These are phyloP conservation scores for Cyphomyrus plagiostoma DNA, from an alignment of 2,113 vertebrate genomes.

Conservation along the genomic window DNA sequence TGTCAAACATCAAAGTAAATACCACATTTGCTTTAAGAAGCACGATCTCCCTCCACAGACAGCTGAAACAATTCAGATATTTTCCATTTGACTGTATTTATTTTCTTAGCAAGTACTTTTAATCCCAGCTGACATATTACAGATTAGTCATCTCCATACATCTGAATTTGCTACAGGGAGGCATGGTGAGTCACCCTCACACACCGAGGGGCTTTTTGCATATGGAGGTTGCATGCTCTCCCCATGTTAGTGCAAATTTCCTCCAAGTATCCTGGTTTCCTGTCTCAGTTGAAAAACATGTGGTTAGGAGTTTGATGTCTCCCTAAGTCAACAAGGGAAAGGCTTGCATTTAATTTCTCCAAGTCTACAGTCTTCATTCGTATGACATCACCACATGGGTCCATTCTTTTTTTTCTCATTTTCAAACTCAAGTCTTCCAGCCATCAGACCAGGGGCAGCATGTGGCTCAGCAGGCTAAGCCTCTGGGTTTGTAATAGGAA, in stretches of 20 bases:
- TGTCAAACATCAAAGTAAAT: conserved; percentile 36
- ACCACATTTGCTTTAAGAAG: background rate
- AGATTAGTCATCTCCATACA: background rate
- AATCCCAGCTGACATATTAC: background rate
- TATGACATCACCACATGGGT: background rate
- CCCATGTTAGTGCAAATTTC: background rate
- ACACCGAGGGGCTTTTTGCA: background rate
- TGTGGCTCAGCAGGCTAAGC: too few relatives aligned
- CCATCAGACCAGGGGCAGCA: too few relatives aligned
- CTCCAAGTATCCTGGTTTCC: background rate
- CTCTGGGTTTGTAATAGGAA: too few relatives aligned
- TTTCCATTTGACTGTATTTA: background rate
- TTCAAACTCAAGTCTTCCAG: too few relatives aligned
- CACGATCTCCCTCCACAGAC: background rate
- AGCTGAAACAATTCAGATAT: background rate
- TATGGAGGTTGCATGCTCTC: background rate
- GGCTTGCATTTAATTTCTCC: background rate
- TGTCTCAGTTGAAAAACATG: background rate
- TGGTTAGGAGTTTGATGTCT: background rate
- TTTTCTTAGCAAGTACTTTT: background rate
- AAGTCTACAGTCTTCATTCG: background rate
- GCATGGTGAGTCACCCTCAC: background rate
- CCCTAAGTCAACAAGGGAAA: background rate
- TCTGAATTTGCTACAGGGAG: background rate
- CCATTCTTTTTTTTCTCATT: too few relatives aligned